Evolutionary conservation across 2,888 invertebrate genomes (phyloP).

Genomic region (Notocelia uddmanniana): DNA sequence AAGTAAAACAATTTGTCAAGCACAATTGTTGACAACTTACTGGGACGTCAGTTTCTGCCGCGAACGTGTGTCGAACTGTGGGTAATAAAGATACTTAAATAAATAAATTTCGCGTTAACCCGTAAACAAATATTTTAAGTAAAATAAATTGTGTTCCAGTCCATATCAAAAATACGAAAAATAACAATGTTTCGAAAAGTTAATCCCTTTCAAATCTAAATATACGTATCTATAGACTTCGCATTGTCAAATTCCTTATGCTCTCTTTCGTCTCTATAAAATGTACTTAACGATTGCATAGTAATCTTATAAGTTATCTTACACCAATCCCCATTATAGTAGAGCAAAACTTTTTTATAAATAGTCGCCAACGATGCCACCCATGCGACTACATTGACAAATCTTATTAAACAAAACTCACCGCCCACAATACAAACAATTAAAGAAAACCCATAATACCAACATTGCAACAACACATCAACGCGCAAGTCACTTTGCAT

Average conservation of each 20-base stretch:
- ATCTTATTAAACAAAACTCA: constrained; percentile 44
- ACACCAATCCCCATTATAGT: background rate
- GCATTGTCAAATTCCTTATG: background rate
- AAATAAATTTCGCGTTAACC: too few relatives aligned
- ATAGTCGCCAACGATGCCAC: constrained; percentile 13
- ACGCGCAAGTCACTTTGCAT: constrained; percentile 46
- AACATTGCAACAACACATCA: constrained; percentile 43
- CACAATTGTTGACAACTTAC: too few relatives aligned
- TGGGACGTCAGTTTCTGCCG: too few relatives aligned
- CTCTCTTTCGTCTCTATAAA: constrained; percentile 8
- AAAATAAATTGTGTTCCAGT: too few relatives aligned
- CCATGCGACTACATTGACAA: constrained; percentile 40
- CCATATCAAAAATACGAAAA: too few relatives aligned
- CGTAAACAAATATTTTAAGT: too few relatives aligned
- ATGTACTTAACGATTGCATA: constrained; percentile 7
- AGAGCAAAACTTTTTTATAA: constrained; percentile 9
- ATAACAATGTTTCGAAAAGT: too few relatives aligned
- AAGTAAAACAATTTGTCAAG: too few relatives aligned
- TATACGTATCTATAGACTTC: background rate
- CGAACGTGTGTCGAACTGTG: too few relatives aligned
- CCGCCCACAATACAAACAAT: constrained; percentile 38
- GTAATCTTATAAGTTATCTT: constrained; percentile 10
- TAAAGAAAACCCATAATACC: constrained; percentile 31
- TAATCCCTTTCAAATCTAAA: background rate
- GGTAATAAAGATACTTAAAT: too few relatives aligned